These are phyloP conservation scores for Caligus rogercresseyi DNA, from an alignment of 1,140 invertebrate species.

Conservation along the genomic window DNA sequence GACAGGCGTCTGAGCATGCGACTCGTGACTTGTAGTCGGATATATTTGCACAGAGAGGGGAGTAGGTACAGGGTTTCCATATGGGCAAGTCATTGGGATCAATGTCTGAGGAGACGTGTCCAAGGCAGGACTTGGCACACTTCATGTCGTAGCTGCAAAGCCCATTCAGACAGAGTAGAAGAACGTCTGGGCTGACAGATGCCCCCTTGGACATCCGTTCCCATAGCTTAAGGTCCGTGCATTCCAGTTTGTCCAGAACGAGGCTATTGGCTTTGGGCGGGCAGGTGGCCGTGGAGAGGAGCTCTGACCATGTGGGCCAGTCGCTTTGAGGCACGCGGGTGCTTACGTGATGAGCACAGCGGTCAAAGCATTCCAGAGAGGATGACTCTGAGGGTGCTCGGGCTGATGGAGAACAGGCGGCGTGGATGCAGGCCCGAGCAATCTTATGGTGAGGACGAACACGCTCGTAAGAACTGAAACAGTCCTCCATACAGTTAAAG, in stretches of 20 bases:
- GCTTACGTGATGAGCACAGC: conserved; percentile 1
- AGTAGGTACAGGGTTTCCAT: conserved; percentile 7
- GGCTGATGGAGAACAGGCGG: neutral
- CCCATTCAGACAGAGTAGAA: conserved; percentile 2
- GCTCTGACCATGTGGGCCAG: conserved; percentile 4
- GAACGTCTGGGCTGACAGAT: conserved; percentile 3
- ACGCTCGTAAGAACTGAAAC: neutral
- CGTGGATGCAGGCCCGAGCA: conserved; percentile 3
- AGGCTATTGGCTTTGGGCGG: neutral
- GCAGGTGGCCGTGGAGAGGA: neutral
- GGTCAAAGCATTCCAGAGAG: conserved; percentile 3
- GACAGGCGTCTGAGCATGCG: neutral
- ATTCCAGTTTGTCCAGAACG: neutral
- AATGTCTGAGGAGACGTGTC: conserved; percentile 2
- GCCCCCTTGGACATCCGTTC: neutral
- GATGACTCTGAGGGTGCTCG: neutral
- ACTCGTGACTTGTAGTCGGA: neutral
- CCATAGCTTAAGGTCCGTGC: conserved; percentile 6
- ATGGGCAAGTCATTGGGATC: neutral
- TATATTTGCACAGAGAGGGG: conserved; percentile 4
- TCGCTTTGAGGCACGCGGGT: neutral
- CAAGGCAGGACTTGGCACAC: conserved; percentile 6
- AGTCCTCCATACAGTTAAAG: conserved; percentile 3
- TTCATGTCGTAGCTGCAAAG: neutral
- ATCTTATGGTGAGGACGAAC: conserved; percentile 2